These are phyloP conservation scores for Phataginus tetradactyla DNA, from an alignment of 2,797 vertebrate species.

Conservation along the genomic window DNA sequence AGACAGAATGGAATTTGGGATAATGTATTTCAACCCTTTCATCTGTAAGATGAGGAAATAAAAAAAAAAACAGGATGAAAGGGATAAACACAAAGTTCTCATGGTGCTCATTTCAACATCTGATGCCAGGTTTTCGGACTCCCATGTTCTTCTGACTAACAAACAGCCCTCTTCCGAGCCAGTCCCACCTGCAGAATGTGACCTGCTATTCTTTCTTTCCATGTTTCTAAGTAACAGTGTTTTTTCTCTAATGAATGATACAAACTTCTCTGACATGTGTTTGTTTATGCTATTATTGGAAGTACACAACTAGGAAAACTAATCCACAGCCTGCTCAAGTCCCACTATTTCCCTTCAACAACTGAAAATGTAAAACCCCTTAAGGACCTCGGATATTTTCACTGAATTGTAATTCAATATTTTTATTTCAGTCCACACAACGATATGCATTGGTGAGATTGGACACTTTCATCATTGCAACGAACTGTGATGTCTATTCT, in stretches of 20 bases:
- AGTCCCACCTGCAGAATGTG: not conserved
- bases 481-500: not conserved
- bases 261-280: not conserved
- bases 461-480: not conserved
- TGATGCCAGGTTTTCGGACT: not conserved
- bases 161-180: not conserved
- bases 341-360: not conserved
- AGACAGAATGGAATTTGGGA: not conserved
- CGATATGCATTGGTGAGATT: not conserved
- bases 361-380: not conserved
- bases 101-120: not conserved
- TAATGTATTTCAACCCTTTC: not conserved
- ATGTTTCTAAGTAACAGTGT: not conserved
- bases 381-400: not conserved
- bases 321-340: not conserved
- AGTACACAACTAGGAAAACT: not conserved
- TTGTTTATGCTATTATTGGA: not conserved
- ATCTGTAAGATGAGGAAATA: not conserved
- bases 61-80: not conserved
- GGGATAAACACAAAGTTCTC: not conserved
- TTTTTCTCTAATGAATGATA: not conserved
- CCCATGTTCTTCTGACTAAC: not conserved
- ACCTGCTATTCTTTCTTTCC: not conserved
- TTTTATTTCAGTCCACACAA: conserved; percentile 39
- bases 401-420: conserved; percentile 37